Conservation (phyloP, 2,797 vertebrate genomes). For the Acanthurus leucopareius region DNA sequence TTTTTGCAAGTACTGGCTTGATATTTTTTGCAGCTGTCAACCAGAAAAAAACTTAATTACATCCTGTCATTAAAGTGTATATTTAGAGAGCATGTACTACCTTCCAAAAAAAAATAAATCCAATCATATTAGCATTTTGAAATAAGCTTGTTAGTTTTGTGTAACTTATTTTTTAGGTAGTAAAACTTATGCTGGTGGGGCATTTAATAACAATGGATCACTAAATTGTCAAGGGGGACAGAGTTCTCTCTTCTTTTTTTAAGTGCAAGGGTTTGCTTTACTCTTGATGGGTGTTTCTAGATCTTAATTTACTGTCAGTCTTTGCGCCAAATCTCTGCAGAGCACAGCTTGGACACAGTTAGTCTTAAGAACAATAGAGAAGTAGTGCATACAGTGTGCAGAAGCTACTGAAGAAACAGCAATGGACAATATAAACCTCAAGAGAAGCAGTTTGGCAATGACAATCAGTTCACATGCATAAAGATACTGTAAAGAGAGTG, state of each 20-base stretch:
- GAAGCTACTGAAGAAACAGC: constrained; percentile 36
- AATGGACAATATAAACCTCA: constrained; percentile 22
- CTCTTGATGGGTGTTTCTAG: constrained; percentile 14
- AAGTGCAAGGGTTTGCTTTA: neutral
- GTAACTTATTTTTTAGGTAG: neutral
- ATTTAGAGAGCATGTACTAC: neutral
- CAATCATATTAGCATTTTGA: constrained; percentile 6
- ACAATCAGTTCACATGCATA: neutral
- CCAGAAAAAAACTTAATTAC: constrained; percentile 33
- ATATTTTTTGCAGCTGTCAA: constrained; percentile 58
- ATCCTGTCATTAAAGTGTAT: constrained; percentile 46
- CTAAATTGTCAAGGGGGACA: neutral
- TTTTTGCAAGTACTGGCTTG: constrained; percentile 58
- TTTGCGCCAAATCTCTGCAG: constrained; percentile 17
- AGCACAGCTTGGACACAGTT: constrained; percentile 14
- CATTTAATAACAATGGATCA: neutral
- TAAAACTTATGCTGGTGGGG: neutral
- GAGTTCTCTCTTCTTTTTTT: too few species aligned
- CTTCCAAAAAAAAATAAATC: constrained; percentile 17
- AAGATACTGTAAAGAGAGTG: constrained; percentile 1
- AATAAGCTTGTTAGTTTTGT: neutral
- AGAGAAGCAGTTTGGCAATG: constrained; percentile 9
- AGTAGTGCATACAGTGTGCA: neutral
- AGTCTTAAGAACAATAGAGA: constrained; percentile 15
- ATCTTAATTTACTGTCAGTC: neutral